Conservation (phyloP, 2,113 vertebrate genomes). For the Elephas maximus region DNA sequence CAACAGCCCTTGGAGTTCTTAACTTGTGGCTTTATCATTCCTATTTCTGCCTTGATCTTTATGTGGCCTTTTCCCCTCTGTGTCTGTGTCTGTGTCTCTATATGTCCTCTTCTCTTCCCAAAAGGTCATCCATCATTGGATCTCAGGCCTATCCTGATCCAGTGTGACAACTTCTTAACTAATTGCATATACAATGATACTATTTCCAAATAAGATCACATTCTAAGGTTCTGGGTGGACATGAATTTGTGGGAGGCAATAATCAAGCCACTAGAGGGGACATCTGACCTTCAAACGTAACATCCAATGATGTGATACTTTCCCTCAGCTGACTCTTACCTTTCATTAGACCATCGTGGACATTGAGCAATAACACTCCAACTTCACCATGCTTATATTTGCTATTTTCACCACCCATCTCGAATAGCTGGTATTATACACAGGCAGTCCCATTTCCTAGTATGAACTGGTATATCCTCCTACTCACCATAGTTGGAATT, state of each 20-base stretch:
- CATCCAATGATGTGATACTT: not conserved
- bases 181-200: not conserved
- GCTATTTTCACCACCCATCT: fast-evolving
- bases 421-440: fast-evolving
- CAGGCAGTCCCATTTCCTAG: fast-evolving
- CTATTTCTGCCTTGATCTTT: not conserved
- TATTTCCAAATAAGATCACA: not conserved
- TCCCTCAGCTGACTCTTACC: too few species aligned
- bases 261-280: not conserved
- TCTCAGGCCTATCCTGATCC: too few species aligned
- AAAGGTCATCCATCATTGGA: not conserved
- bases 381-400: fast-evolving
- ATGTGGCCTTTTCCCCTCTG: not conserved
- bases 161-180: not conserved
- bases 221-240: not conserved
- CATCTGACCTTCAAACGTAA: fast-evolving
- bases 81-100: not conserved
- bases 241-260: not conserved
- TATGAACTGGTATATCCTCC: too few species aligned
- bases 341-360: fast-evolving
- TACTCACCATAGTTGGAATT: fast-evolving
- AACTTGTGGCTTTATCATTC: not conserved
- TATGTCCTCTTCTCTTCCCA: not conserved
- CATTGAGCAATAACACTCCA: not conserved
- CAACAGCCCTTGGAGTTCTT: not conserved